Base-by-base conservation (phyloP, 2,113 vertebrate species). In the Aspiorhynchus laticeps region DNA sequence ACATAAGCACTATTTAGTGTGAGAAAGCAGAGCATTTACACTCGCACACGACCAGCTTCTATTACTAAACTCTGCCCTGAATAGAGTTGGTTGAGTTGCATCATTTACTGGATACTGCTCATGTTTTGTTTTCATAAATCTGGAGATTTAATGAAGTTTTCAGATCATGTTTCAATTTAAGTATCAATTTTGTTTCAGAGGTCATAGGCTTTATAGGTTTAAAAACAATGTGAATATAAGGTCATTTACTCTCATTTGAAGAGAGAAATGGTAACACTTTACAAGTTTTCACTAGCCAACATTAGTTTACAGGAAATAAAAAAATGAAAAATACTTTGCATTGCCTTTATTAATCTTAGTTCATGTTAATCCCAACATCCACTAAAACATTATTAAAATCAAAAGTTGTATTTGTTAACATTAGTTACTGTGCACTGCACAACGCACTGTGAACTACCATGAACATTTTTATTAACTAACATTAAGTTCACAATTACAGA, bases 1-100 rank as follows among this genome's bases (percentile, higher is more conserved):
- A 48, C 48, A 77, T 77, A 69, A 85, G 73, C 38, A 28, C 15
- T 51, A 10, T 75, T 79, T 51, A 63, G 41, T 48, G 38, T 24
- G 63, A 46, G n/a, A 38, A 82, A 65, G 24, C 65, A 56, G 26
- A 9, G 26, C 26, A 26, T 76, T 56, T 71, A 71, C 74, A 43
- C 26, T 71, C 17, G 19, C 8, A 8, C 36, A 74, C 12, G 5
- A 43, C 73, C 14, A 46, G 41, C 24, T 43, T 74, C 31, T 43
- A 41, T 15, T 15, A 43, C 71, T 14, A 75, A 75, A 75, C 73
- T 75, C 19, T 73, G 33, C 36, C 19, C 69, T 73, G 33, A 38
- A 71, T 36, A 36, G 17, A 36, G 31, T 69, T 36, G 28, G 15
- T 69, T 28, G 15, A 21, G 65, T 36, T 38, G 33, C 67, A 38